Evolutionary conservation across 2,888 invertebrate species (phyloP).

Genomic region (Zygaena filipendulae): DNA sequence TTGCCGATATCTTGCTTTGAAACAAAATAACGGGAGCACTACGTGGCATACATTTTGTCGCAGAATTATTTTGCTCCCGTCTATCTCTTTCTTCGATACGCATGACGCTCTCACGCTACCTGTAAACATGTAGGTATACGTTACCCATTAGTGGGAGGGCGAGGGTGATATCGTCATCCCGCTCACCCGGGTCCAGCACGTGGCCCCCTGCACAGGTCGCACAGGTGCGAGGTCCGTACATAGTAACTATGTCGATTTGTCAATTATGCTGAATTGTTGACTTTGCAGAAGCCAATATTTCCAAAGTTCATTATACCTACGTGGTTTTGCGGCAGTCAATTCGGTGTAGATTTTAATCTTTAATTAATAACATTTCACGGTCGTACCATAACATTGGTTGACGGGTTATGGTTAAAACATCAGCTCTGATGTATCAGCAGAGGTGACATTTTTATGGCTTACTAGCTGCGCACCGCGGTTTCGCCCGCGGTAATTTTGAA

Average conservation of each 20-base stretch:
- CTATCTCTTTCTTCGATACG: slow-evolving; percentile 23
- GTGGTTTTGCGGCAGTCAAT: no score
- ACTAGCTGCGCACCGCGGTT: no score
- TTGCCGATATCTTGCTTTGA: slow-evolving; percentile 24
- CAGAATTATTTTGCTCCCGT: slow-evolving; percentile 24
- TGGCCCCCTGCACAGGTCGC: slow-evolving; percentile 21
- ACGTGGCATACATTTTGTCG: slow-evolving; percentile 28
- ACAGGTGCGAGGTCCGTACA: slow-evolving; percentile 30
- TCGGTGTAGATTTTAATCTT: no score
- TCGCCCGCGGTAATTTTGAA: no score
- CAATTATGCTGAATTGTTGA: slow-evolving; percentile 53
- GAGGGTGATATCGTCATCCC: slow-evolving; percentile 12
- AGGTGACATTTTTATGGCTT: no score
- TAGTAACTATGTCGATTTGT: slow-evolving; percentile 39
- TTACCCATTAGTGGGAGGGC: slow-evolving; percentile 27
- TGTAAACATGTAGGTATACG: slow-evolving; percentile 23
- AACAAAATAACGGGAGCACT: slow-evolving; percentile 35
- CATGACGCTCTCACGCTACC: slow-evolving; percentile 22
- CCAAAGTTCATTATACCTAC: slow-evolving; percentile 25
- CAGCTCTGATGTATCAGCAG: no score
- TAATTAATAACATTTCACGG: no score
- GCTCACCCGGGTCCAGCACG: slow-evolving; percentile 23
- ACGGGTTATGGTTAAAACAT: no score
- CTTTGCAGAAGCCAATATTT: slow-evolving; percentile 37
- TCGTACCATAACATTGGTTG: no score